Percentiles rank a stretch among this genome's conserved stretches.
Evolutionary conservation across 2,797 vertebrate genomes (phyloP).

Genomic region (Lepilemur septentrionalis): DNA sequence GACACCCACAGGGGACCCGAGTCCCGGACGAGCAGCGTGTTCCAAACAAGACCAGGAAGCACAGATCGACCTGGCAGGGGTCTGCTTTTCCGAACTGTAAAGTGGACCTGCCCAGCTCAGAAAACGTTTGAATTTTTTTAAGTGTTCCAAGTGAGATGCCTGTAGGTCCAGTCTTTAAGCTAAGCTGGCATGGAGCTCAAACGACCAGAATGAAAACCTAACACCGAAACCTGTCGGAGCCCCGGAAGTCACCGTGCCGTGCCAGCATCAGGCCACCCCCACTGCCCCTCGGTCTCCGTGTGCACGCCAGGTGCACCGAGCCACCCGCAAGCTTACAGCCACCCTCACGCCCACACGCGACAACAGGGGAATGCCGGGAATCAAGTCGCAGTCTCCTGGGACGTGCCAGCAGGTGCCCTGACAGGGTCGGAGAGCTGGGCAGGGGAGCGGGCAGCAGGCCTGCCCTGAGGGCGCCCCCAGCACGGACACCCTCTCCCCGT

Average conservation of each 20-base stretch:
- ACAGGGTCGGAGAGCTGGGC: neutral
- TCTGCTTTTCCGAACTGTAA: neutral
- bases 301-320: neutral
- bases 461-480: neutral
- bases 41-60: neutral
- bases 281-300: neutral
- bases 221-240: neutral
- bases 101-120: neutral
- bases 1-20: neutral
- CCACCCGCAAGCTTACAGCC: neutral
- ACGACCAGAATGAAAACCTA: neutral
- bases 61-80: neutral
- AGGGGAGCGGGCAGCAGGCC: neutral
- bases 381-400: neutral
- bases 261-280: no score
- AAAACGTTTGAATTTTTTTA: neutral
- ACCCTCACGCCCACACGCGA: neutral
- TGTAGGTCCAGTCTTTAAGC: no score
- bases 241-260: accelerated
- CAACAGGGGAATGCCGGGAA: neutral
- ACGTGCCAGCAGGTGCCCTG: neutral
- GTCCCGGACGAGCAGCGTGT: neutral
- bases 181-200: neutral
- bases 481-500: accelerated
- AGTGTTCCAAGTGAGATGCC: neutral